These are phyloP conservation scores for Galleria mellonella DNA, from an alignment of 1,140 invertebrate genomes.

Conservation along the genomic window DNA sequence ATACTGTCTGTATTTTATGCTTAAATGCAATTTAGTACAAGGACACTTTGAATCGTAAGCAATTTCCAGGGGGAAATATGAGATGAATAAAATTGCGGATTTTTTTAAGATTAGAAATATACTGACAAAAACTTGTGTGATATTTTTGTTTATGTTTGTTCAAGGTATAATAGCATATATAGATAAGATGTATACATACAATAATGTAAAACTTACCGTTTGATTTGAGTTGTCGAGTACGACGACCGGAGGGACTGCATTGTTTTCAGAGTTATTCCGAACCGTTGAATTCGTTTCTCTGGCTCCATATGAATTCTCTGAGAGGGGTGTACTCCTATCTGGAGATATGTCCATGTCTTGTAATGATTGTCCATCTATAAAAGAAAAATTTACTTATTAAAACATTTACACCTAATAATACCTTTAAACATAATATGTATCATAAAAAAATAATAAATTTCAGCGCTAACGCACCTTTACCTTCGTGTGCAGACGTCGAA, in stretches of 20 bases:
- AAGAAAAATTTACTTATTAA: not conserved
- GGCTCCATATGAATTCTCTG: constrained; percentile 52
- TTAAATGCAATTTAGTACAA: too few species aligned
- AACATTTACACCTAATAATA: too few species aligned
- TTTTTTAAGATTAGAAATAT: too few species aligned
- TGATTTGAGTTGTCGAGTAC: constrained; percentile 64
- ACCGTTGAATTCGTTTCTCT: constrained; percentile 20
- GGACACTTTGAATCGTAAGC: too few species aligned
- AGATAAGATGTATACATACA: too few species aligned
- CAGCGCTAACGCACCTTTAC: constrained; percentile 32
- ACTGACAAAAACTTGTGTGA: too few species aligned
- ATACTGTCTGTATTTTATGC: too few species aligned
- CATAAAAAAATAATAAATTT: not conserved
- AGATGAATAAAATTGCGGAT: too few species aligned
- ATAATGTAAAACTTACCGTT: constrained; percentile 21
- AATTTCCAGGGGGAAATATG: too few species aligned
- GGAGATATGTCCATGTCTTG: constrained; percentile 69
- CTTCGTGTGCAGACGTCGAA: constrained; percentile 34
- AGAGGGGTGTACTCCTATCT: constrained; percentile 56
- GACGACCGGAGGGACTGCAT: constrained; percentile 49
- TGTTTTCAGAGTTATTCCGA: constrained; percentile 22
- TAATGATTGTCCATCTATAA: constrained; percentile 49
- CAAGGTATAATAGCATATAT: too few species aligned
- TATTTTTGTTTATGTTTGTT: too few species aligned
- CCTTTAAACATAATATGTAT: not conserved